Conservation (phyloP, 1,140 invertebrate species). For the Pseudomyrmex flavicornis region DNA sequence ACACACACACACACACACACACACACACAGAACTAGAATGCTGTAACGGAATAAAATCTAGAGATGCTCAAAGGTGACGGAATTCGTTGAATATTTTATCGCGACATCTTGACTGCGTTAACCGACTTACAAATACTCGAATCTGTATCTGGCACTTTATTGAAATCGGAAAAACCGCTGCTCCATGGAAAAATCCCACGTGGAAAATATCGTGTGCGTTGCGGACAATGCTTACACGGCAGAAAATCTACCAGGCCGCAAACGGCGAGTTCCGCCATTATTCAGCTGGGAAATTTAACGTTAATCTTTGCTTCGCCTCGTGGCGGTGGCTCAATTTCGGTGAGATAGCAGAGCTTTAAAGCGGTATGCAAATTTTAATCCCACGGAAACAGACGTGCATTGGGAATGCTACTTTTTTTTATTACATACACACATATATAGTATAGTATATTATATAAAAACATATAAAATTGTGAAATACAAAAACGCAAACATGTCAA, state of each 20-base stretch:
- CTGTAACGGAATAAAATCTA: neutral
- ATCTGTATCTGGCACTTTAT: conserved; percentile 47
- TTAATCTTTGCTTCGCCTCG: conserved; percentile 37
- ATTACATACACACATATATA: neutral
- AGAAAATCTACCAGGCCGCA: conserved; percentile 23
- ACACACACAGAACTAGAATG: neutral
- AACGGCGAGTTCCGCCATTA: conserved; percentile 44
- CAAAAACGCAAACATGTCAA: too few relatives aligned
- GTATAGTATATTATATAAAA: neutral
- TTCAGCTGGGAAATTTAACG: conserved; percentile 59
- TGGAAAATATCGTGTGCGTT: conserved; percentile 20
- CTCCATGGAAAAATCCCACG: conserved; percentile 1
- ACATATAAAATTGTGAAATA: neutral
- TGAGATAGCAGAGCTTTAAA: conserved; percentile 44
- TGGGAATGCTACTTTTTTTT: conserved; percentile 34
- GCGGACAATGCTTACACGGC: conserved; percentile 40
- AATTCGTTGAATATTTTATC: conserved; percentile 59
- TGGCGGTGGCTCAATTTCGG: conserved; percentile 45
- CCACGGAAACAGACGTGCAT: conserved; percentile 46
- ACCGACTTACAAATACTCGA: conserved; percentile 60
- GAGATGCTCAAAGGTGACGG: neutral
- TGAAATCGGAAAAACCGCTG: conserved; percentile 33
- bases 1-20: too few relatives aligned
- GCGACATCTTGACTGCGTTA: conserved; percentile 55
- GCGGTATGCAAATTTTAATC: conserved; percentile 57